A percentile compares a stretch with the other conserved stretches of the same genome.
phyloP scores from a whole-genome alignment of 2,113 vertebrate species.

The Triplophysa rosa region DNA sequence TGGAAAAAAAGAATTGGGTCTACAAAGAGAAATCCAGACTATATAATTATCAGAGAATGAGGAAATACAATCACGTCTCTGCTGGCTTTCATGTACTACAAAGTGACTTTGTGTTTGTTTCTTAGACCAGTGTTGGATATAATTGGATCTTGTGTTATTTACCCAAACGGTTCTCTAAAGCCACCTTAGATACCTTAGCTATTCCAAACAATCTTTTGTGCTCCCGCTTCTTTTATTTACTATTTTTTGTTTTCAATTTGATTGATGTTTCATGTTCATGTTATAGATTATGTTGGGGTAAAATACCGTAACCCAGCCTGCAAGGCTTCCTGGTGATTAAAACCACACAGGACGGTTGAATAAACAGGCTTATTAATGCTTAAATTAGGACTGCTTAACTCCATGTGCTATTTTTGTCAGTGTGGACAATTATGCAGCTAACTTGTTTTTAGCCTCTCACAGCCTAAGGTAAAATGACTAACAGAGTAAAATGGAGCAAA shows the following conservation, averaged over 20 bases:
- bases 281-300: too few species aligned
- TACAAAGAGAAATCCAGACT: background rate
- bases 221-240: background rate
- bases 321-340: too few species aligned
- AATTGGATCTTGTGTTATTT: conserved; percentile 7
- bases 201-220: background rate
- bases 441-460: background rate
- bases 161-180: background rate
- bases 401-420: background rate
- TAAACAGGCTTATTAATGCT: background rate
- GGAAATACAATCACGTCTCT: background rate
- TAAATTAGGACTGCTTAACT: background rate
- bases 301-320: too few species aligned
- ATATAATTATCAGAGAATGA: background rate
- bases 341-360: background rate
- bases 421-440: conserved; percentile 5
- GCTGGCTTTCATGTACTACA: background rate
- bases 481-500: background rate
- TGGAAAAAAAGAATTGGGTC: background rate
- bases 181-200: background rate
- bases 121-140: background rate
- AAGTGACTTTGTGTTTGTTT: conserved; percentile 2
- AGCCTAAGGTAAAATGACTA: background rate
- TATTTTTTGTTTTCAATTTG: background rate
- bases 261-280: background rate